Evolutionary conservation across 1,140 invertebrate species (phyloP), one percentile per base, ranked within the genome.

Genomic region (Elysia chlorotica): DNA sequence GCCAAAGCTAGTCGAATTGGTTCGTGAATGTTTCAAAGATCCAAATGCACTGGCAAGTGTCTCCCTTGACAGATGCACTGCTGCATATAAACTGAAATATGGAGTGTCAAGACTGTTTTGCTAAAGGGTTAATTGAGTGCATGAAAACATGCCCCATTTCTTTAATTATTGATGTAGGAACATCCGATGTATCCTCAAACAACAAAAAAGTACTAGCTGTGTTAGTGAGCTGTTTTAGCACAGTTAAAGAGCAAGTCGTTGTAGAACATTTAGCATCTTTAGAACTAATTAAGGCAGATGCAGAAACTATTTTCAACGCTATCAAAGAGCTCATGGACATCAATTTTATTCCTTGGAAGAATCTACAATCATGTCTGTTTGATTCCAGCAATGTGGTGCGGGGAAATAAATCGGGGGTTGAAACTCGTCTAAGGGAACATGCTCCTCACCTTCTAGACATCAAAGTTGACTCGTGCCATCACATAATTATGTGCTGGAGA

Each of bases 371-470:
- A 23, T 48, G 79, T 10, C 38, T 82, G 0, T 73, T 83, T 69
- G 82, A 83, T 61, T 82, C 76, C 0, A 81, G 81, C 59, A 78
- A 70, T 68, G 79, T 81, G 0, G 81, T 83, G 81, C 30, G 79
- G 17, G 81, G 82, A 1, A 48, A 35, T 19, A 81, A 82, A 65
- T 38, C 53, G 57, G 79, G 82, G 21, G 23, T 81, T 30, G 82
- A 83, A 74, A 65, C 66, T 1, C 67, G 67, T 23, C n/a, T 83
- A 0, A 33, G 74, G 54, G 31, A 67, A 38, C 75, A 70, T 35
- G 74, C 75, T 30, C 69, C 63, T 14, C 76, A 82, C 48, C 74
- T 84, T 0, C 35, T 83, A 14, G 81, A 82, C 61, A 76, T 82
- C n/a, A 77, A 81, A 76, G 81, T 79, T 2, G 80, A 83, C 67